A percentile compares a stretch with the other conserved stretches of the same genome.
These are phyloP conservation scores for Cheilosia vulpina DNA, from an alignment of 2,888 invertebrate species.

Conservation along the genomic window DNA sequence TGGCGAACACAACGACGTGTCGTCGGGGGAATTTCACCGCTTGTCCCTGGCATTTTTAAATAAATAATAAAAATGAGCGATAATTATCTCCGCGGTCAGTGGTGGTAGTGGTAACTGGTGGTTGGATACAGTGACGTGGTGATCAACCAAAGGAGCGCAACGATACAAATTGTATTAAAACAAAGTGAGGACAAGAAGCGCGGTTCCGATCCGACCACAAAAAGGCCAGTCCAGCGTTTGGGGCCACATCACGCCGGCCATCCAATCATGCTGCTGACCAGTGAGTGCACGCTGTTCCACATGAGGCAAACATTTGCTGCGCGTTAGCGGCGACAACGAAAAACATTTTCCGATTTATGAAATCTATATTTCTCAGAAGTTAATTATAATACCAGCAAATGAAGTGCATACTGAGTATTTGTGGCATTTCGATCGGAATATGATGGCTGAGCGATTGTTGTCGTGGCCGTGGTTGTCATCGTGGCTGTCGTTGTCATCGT, in stretches of 20 bases:
- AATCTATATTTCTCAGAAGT: conserved; percentile 76
- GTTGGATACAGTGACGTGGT: neutral
- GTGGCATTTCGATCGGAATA: conserved; percentile 74
- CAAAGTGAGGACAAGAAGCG: conserved; percentile 61
- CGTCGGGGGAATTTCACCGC: conserved; percentile 71
- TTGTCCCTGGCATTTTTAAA: conserved; percentile 73
- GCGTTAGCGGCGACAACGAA: conserved; percentile 22
- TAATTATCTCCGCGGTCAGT: conserved; percentile 62
- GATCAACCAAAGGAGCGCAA: conserved; percentile 44
- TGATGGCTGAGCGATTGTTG: conserved; percentile 74
- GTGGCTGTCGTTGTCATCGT: conserved; percentile 21
- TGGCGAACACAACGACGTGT: conserved; percentile 50
- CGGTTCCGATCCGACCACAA: conserved; percentile 45
- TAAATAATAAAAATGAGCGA: conserved; percentile 75
- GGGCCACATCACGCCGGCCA: conserved; percentile 4
- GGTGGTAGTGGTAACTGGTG: neutral
- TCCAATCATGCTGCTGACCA: conserved; percentile 17
- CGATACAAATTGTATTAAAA: conserved; percentile 57
- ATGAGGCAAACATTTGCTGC: conserved; percentile 28
- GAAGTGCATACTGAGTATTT: conserved; percentile 74
- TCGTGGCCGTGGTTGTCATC: conserved; percentile 55
- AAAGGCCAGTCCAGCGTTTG: conserved; percentile 52
- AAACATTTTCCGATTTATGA: conserved; percentile 74
- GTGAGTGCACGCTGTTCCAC: conserved; percentile 49
- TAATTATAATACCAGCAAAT: conserved; percentile 75